Evolutionary conservation across 2,797 vertebrate genomes (phyloP).

Genomic region (Muraenolepis orangiensis): DNA sequence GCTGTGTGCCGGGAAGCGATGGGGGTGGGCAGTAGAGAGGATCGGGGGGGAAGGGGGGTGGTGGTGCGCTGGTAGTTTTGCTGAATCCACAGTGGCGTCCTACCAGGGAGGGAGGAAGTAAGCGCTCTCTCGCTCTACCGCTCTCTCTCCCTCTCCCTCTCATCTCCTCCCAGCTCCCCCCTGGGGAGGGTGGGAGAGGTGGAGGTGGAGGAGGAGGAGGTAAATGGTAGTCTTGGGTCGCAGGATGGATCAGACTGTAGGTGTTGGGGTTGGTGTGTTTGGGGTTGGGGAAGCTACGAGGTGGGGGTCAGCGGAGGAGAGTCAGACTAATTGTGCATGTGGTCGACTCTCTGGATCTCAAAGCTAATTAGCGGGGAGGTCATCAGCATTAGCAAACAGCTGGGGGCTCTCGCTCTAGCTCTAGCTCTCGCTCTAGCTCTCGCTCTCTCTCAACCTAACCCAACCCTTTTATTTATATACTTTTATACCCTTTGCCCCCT

Average conservation of each 20-base stretch:
- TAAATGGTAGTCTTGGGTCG: not conserved
- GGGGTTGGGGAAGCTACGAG: not conserved
- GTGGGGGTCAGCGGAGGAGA: conserved; percentile 16
- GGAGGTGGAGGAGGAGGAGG: not conserved
- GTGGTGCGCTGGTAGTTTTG: not conserved
- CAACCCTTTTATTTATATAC: too few species aligned
- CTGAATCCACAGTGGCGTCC: not conserved
- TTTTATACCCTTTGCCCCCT: not conserved
- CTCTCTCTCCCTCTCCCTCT: not conserved
- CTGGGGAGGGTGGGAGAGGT: too few species aligned
- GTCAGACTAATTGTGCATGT: conserved; percentile 18
- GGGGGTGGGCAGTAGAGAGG: not conserved
- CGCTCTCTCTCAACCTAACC: not conserved
- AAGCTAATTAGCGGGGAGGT: conserved; percentile 29
- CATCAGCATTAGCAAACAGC: conserved; percentile 30
- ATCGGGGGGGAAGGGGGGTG: too few species aligned
- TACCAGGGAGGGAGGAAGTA: not conserved
- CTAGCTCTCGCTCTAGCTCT: not conserved
- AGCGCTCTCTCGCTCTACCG: not conserved
- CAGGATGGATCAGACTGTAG: not conserved
- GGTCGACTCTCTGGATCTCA: conserved; percentile 30
- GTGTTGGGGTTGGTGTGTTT: too few species aligned
- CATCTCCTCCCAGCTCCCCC: too few species aligned
- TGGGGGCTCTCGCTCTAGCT: conserved; percentile 8
- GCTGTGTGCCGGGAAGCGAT: not conserved